Conservation (phyloP, 2,113 vertebrate species). For the Pantherophis guttatus region DNA sequence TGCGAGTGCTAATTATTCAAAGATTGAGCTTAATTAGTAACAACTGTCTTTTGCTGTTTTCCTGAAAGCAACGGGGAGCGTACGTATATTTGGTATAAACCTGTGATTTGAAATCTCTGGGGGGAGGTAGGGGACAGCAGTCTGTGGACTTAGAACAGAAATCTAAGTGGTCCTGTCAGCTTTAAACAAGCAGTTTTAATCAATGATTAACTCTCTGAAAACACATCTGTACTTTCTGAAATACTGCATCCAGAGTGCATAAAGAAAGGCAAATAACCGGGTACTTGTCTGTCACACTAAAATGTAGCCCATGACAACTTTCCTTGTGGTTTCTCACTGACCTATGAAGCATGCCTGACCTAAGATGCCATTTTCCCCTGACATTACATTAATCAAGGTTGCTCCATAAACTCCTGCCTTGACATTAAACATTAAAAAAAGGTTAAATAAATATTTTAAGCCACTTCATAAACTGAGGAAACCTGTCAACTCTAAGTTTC, state of each 20-base stretch:
- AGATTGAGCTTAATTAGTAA: constrained; percentile 32
- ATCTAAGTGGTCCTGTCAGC: not conserved
- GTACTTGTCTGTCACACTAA: not conserved
- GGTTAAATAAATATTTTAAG: not conserved
- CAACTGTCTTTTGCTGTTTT: constrained; percentile 16
- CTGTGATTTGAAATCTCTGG: not conserved
- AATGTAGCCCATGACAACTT: not conserved
- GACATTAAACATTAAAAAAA: not conserved
- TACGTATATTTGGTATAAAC: not conserved
- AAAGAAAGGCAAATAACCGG: not conserved
- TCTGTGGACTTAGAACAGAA: not conserved
- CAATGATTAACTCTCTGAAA: not conserved
- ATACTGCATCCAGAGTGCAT: not conserved
- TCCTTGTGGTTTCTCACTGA: not conserved
- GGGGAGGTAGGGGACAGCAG: not conserved
- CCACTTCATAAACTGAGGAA: not conserved
- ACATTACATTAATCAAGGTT: not conserved
- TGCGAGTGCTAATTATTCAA: constrained; percentile 40
- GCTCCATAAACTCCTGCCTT: not conserved
- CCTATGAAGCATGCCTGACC: not conserved
- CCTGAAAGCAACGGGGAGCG: not conserved
- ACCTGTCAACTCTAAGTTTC: not conserved
- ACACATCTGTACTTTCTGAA: not conserved
- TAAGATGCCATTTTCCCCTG: not conserved
- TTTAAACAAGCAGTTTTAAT: not conserved